Evolutionary conservation across 2,797 vertebrate genomes (phyloP).

Genomic region (Rhinatrema bivittatum): DNA sequence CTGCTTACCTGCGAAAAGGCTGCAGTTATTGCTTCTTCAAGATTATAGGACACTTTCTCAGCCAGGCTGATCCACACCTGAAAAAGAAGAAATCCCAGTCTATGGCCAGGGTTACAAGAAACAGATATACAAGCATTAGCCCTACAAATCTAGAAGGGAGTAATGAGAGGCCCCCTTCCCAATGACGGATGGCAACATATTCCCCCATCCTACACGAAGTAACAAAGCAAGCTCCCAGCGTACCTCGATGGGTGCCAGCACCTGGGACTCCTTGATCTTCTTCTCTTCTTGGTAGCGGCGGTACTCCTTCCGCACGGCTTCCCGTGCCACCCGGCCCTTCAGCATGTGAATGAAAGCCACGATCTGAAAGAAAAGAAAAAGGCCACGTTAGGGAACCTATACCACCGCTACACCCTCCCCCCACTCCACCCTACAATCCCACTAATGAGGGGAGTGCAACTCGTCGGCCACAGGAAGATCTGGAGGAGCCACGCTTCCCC

Average conservation of each 20-base stretch:
- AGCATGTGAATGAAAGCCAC: conserved; percentile 26
- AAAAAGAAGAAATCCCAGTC: background rate
- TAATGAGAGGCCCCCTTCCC: background rate
- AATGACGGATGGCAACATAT: background rate
- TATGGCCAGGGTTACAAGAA: background rate
- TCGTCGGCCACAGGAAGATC: too few species aligned
- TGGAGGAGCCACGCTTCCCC: too few species aligned
- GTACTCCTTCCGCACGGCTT: conserved; percentile 18
- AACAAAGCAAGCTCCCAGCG: too few species aligned
- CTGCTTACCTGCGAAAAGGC: conserved; percentile 43
- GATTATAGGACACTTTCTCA: conserved; percentile 28
- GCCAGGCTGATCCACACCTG: conserved; percentile 41
- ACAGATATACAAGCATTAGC: too few species aligned
- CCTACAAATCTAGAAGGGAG: too few species aligned
- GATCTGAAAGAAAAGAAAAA: conserved; percentile 11
- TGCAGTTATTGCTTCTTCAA: conserved; percentile 28
- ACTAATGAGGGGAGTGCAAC: too few species aligned
- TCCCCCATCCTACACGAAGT: too few species aligned
- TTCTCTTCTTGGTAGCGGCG: background rate
- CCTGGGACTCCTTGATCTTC: conserved; percentile 3
- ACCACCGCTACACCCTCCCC: too few species aligned
- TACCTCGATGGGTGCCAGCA: conserved; percentile 44
- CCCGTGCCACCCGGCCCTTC: conserved; percentile 29
- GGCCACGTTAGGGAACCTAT: too few species aligned
- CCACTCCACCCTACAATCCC: too few species aligned